Evolutionary conservation across 2,113 vertebrate genomes (phyloP), one percentile per base, ranked within the genome.

Genomic region (Epinephelus fuscoguttatus): DNA sequence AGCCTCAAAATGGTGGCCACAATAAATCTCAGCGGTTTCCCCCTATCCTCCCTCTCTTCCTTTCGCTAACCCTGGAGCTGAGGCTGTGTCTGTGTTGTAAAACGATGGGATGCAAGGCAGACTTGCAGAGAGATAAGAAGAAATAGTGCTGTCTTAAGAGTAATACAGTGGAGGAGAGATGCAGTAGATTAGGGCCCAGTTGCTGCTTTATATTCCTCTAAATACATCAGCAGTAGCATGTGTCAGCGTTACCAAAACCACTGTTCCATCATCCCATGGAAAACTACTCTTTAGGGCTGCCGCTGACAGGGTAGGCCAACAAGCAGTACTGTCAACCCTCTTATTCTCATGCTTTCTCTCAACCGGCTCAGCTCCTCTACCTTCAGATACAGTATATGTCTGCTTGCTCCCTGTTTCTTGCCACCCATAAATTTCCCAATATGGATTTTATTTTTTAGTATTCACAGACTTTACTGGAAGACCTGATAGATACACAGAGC

Each of bases 101-200:
- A 80, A 70, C 12, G 88, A 82, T 59, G 78, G 80, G 88, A 70
- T 80, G 82, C 21, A 83, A 84, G 79, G 84, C 81, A 89, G 87
- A 91, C 88, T 87, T 72, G 78, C 37, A 67, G 80, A 63, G 79
- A 91, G 94, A 95, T 95, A 94, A 94, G 91, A 88, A 91, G 88
- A 91, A 95, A 94, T 94, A 92, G 89, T 84, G 89, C 90, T 86
- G 92, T 95, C 91, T 92, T 90, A 87, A 85, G 78, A 92, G 92
- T 90, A 93, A 94, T 93, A 92, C 92, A 94, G 91, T 82, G 78
- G 79, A 75, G 89, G 85, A 80, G 84, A 93, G 92, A 95, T 93
- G 92, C 81, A 63, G 85, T 52, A 91, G 93, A 95, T 95, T 94
- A 94, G 81, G 61, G 84, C 80, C 77, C 74, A 37, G 86, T 81